Evolutionary conservation across 2,113 vertebrate genomes (phyloP).

Genomic region (Delphinus delphis): DNA sequence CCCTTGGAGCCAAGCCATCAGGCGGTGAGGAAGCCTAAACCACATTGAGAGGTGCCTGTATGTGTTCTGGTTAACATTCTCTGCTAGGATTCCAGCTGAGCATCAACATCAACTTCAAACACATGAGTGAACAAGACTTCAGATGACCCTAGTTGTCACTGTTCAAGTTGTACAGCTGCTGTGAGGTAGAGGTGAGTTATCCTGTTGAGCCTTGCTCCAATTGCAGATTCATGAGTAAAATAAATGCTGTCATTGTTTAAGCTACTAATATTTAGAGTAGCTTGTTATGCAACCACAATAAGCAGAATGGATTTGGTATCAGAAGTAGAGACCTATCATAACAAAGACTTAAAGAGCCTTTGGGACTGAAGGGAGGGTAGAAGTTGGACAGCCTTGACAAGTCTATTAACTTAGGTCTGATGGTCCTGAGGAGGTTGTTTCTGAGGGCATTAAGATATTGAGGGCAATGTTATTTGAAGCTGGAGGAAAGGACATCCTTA

Average conservation of each 20-base stretch:
- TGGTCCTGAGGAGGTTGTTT: background rate
- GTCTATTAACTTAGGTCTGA: background rate
- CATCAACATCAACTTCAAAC: background rate
- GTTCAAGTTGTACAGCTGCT: background rate
- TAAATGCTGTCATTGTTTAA: background rate
- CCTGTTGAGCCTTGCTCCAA: background rate
- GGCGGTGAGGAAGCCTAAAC: background rate
- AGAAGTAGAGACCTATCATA: background rate
- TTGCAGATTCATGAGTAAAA: background rate
- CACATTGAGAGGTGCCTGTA: fast-evolving
- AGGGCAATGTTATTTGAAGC: background rate
- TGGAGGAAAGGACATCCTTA: background rate
- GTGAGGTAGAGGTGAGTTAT: no score
- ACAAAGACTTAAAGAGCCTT: background rate
- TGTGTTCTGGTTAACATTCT: background rate
- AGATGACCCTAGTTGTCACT: background rate
- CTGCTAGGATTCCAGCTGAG: background rate
- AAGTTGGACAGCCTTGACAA: background rate
- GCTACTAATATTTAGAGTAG: background rate
- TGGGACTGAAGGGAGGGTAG: background rate
- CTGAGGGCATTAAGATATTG: background rate
- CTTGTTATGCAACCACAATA: background rate
- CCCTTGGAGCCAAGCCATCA: background rate
- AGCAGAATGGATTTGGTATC: background rate
- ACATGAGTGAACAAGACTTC: background rate